phyloP scores from a whole-genome alignment of 2,113 vertebrate species.

The Nestor notabilis region DNA sequence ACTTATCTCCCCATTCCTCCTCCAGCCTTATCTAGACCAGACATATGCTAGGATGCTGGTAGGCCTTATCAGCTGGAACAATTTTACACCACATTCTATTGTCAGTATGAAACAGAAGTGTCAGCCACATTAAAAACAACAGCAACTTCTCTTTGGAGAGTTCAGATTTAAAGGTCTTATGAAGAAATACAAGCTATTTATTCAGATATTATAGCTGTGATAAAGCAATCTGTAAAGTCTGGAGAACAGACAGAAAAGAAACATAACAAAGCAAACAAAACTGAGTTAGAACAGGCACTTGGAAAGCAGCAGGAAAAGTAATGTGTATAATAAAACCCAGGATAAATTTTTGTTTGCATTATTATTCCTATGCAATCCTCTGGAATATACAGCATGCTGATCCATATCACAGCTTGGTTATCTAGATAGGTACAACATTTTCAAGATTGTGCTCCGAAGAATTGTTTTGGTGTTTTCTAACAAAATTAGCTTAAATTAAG shows the following conservation, averaged over 20 bases:
- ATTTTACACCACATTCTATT: background rate
- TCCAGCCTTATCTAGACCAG: slow-evolving; percentile 25
- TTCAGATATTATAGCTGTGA: background rate
- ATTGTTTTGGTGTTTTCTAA: background rate
- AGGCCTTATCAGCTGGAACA: background rate
- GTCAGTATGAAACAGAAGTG: background rate
- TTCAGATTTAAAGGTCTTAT: background rate
- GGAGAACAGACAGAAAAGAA: background rate
- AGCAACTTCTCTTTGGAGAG: background rate
- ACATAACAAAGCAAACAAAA: background rate
- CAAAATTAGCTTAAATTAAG: background rate
- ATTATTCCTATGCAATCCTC: background rate
- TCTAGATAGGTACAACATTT: background rate
- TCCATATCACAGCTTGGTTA: background rate
- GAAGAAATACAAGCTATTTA: background rate
- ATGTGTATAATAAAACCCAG: background rate
- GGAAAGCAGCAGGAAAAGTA: background rate
- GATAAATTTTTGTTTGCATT: background rate
- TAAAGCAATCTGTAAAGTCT: background rate
- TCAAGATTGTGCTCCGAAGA: background rate
- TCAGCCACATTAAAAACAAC: background rate
- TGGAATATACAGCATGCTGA: background rate
- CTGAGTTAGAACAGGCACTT: background rate
- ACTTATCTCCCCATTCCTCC: background rate
- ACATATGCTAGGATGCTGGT: background rate